Percentiles rank a stretch among this genome's conserved stretches.
These are phyloP conservation scores for Limnothrissa miodon DNA, from an alignment of 2,113 vertebrate species.

Conservation along the genomic window DNA sequence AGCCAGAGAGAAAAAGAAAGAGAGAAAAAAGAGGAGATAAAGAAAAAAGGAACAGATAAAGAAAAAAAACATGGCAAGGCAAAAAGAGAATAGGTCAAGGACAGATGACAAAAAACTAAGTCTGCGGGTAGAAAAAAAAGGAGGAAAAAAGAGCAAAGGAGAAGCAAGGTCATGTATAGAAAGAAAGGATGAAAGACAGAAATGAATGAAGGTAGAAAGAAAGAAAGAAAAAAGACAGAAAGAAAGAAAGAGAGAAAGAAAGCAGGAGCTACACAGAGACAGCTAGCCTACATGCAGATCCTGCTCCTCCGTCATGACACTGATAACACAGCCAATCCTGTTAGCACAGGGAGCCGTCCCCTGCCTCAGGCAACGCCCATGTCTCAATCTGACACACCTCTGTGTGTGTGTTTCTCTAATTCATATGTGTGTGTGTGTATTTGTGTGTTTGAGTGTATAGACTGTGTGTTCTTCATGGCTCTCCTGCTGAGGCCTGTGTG, in stretches of 20 bases:
- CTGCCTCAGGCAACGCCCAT: background rate
- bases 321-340: background rate
- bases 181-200: constrained; percentile 10
- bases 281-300: constrained; percentile 25
- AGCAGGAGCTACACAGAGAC: background rate
- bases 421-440: background rate
- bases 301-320: background rate
- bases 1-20: background rate
- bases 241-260: constrained; percentile 25
- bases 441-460: background rate
- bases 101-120: too few relatives aligned
- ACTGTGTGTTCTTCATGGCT: background rate
- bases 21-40: too few relatives aligned
- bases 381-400: constrained; percentile 19
- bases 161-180: background rate
- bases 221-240: background rate
- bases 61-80: background rate
- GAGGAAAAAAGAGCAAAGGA: background rate
- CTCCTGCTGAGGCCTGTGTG: background rate
- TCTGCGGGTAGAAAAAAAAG: background rate
- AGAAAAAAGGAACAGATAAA: too few relatives aligned
- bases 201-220: background rate
- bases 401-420: background rate
- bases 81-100: background rate
- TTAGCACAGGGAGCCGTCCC: background rate